These are phyloP conservation scores for Theodoxus fluviatilis DNA, from an alignment of 2,888 invertebrate genomes.

Conservation along the genomic window DNA sequence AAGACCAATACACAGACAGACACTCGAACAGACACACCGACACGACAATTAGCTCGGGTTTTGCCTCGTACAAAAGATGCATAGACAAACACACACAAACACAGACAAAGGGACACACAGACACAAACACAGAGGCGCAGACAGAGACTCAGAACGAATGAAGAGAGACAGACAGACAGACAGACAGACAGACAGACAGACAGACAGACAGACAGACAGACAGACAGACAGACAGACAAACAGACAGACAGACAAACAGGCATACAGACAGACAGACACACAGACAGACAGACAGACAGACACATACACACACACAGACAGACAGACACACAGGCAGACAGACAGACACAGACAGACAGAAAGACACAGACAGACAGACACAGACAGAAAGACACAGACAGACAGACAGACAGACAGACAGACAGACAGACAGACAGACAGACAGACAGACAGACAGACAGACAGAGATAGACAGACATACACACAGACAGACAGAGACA, in stretches of 20 bases:
- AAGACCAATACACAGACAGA: too few species aligned
- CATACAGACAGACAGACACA: too few species aligned
- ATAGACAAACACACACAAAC: not conserved
- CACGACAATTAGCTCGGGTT: too few species aligned
- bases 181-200: not conserved
- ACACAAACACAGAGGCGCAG: not conserved
- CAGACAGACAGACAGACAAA: slow-evolving; percentile 9
- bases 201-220: not conserved
- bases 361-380: not conserved
- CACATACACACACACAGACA: not conserved
- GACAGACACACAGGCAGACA: not conserved
- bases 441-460: slow-evolving; percentile 3
- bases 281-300: not conserved
- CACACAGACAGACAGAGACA: not conserved
- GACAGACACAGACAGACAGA: not conserved
- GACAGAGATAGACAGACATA: slow-evolving; percentile 1
- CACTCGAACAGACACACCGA: too few species aligned
- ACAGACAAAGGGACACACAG: not conserved
- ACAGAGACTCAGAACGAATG: too few species aligned
- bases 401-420: too few species aligned
- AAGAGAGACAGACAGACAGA: slow-evolving; percentile 1
- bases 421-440: too few species aligned
- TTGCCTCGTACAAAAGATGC: too few species aligned
- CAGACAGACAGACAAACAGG: not conserved
- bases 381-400: too few species aligned